Evolutionary conservation across 53 echinoderm and acorn worm species (phyloP).

Genomic region (Apostichopus leukothele): DNA sequence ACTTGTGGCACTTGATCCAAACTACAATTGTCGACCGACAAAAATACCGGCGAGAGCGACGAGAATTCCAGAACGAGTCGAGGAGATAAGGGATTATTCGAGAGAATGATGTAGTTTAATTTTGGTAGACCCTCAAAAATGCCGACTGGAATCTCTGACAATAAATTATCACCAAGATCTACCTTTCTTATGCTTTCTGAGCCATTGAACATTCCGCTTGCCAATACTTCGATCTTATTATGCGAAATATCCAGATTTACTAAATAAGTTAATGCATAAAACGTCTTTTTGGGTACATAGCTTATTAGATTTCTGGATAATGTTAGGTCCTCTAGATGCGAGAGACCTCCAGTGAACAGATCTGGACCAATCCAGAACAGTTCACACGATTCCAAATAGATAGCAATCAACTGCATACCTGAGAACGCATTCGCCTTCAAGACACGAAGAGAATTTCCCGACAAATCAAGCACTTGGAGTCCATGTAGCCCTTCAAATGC

Average conservation of each 20-base stretch:
- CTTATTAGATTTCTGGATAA: not conserved
- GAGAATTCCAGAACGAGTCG: not conserved
- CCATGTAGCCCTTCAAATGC: not conserved
- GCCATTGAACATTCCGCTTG: not conserved
- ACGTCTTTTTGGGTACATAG: not conserved
- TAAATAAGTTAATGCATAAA: not conserved
- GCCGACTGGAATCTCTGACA: not conserved
- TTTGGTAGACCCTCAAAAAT: not conserved
- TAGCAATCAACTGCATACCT: not conserved
- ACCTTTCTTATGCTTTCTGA: not conserved
- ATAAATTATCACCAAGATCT: not conserved
- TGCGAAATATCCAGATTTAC: not conserved
- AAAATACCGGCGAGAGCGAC: not conserved
- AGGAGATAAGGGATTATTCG: not conserved
- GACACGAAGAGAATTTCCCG: not conserved
- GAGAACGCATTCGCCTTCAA: not conserved
- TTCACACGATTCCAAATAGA: not conserved
- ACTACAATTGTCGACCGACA: not conserved
- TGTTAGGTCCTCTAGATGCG: not conserved
- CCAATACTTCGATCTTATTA: not conserved
- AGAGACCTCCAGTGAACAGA: not conserved
- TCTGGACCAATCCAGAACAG: not conserved
- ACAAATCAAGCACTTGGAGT: not conserved
- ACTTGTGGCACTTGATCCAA: not conserved
- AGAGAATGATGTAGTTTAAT: not conserved